These are phyloP conservation scores for Tetropium fuscum DNA, from an alignment of 2,888 invertebrate species.

Conservation along the genomic window DNA sequence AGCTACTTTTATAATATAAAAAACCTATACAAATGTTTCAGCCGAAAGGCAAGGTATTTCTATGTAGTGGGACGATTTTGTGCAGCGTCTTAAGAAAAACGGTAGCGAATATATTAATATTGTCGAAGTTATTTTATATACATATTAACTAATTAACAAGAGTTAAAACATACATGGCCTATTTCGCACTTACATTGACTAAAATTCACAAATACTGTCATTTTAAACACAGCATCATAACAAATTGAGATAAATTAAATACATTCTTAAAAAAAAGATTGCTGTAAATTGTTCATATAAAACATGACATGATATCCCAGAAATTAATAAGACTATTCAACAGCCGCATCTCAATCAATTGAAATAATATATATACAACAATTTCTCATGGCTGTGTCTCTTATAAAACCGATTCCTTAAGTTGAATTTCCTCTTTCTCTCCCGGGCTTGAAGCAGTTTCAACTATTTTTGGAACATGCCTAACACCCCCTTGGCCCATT, in stretches of 20 bases:
- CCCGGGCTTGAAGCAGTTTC: constrained; percentile 79
- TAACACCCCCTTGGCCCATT: constrained; percentile 66
- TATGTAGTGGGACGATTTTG: constrained; percentile 38
- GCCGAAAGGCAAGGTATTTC: constrained; percentile 22
- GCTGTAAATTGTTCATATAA: constrained; percentile 19
- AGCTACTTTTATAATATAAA: constrained; percentile 29
- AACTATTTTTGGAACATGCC: constrained; percentile 77
- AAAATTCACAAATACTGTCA: constrained; percentile 52
- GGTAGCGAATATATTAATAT: constrained; percentile 42
- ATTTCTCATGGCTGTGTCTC: constrained; percentile 13
- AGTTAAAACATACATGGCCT: constrained; percentile 45
- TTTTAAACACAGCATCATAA: constrained; percentile 25
- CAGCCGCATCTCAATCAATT: constrained; percentile 24
- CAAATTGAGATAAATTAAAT: constrained; percentile 22
- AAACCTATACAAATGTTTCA: constrained; percentile 28
- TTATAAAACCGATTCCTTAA: constrained; percentile 81
- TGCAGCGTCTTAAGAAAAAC: constrained; percentile 36
- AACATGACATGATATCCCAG: constrained; percentile 32
- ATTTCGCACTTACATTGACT: constrained; percentile 48
- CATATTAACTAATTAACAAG: constrained; percentile 43
- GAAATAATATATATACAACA: constrained; percentile 17
- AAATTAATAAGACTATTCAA: constrained; percentile 23
- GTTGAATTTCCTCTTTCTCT: constrained; percentile 73
- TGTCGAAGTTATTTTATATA: constrained; percentile 46
- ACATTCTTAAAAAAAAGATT: constrained; percentile 18